A percentile compares a stretch with the other conserved stretches of the same genome.
Evolutionary conservation across 2,888 invertebrate species (phyloP).

Genomic region (Drosophila meridiana): DNA sequence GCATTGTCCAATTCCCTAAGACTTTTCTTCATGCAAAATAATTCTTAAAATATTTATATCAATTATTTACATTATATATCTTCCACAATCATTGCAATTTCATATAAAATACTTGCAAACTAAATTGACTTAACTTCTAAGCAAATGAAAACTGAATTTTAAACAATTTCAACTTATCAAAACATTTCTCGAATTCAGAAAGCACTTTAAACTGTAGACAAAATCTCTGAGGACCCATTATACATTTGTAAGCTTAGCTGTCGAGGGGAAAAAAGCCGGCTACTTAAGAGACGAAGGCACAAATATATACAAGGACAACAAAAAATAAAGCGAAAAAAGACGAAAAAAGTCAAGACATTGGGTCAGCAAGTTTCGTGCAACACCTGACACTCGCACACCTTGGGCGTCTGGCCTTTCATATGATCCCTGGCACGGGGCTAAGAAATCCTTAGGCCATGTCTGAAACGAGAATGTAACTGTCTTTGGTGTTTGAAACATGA

Average conservation of each 20-base stretch:
- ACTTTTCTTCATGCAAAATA: not conserved
- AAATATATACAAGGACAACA: not conserved
- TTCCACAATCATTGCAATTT: not conserved
- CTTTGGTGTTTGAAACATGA: conserved; percentile 50
- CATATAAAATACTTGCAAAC: not conserved
- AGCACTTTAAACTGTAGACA: conserved; percentile 14
- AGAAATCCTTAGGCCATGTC: conserved; percentile 60
- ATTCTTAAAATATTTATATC: too few species aligned
- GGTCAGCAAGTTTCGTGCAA: conserved; percentile 32
- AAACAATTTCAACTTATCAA: not conserved
- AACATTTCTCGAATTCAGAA: not conserved
- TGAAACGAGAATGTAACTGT: conserved; percentile 54
- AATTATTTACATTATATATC: too few species aligned
- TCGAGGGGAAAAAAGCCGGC: conserved; percentile 5
- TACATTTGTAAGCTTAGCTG: conserved; percentile 35
- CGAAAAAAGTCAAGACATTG: conserved; percentile 32
- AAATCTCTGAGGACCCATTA: conserved; percentile 3
- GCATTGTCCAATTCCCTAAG: not conserved
- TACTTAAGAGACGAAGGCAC: not conserved
- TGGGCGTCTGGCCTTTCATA: conserved; percentile 26
- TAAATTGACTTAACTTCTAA: not conserved
- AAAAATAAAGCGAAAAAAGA: not conserved
- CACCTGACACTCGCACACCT: conserved; percentile 35
- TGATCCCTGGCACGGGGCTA: conserved; percentile 30
- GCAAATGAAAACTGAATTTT: not conserved